These are phyloP conservation scores for Hylomyscus alleni DNA, from an alignment of 2,797 vertebrate genomes.

Conservation along the genomic window DNA sequence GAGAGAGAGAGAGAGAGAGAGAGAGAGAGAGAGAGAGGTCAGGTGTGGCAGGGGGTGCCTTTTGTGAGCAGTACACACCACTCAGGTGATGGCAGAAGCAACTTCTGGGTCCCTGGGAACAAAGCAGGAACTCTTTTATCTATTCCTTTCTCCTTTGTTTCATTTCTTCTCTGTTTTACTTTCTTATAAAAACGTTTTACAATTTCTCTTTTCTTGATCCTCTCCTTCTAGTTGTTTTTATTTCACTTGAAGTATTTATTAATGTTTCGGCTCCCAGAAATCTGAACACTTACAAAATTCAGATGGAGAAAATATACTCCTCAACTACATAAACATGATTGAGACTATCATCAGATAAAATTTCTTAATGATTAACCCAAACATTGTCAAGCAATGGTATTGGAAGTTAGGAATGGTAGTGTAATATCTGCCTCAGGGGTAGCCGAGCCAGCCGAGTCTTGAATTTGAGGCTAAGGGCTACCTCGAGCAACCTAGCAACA, in stretches of 20 bases:
- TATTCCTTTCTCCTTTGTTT: neutral
- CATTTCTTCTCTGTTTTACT: neutral
- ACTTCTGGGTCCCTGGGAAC: neutral
- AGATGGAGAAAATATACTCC: neutral
- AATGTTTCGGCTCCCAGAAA: slow-evolving; percentile 34
- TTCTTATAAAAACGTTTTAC: neutral
- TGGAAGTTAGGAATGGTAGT: neutral
- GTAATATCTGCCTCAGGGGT: neutral
- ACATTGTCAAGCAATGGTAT: neutral
- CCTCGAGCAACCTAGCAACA: neutral
- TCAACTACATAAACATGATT: neutral
- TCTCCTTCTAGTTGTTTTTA: slow-evolving; percentile 10
- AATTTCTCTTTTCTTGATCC: slow-evolving; percentile 20
- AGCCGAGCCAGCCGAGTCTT: neutral
- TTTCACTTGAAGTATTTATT: slow-evolving; percentile 32
- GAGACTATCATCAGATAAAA: neutral
- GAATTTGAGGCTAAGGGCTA: neutral
- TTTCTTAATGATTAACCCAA: slow-evolving; percentile 28
- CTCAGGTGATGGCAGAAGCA: neutral
- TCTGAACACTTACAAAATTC: slow-evolving; percentile 48
- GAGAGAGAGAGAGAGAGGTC: neutral
- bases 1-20: neutral
- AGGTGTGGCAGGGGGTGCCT: neutral
- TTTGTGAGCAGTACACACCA: neutral
- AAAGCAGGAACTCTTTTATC: neutral